Evolutionary conservation across 2,113 vertebrate genomes (phyloP).

Genomic region (Hippocampus comes): DNA sequence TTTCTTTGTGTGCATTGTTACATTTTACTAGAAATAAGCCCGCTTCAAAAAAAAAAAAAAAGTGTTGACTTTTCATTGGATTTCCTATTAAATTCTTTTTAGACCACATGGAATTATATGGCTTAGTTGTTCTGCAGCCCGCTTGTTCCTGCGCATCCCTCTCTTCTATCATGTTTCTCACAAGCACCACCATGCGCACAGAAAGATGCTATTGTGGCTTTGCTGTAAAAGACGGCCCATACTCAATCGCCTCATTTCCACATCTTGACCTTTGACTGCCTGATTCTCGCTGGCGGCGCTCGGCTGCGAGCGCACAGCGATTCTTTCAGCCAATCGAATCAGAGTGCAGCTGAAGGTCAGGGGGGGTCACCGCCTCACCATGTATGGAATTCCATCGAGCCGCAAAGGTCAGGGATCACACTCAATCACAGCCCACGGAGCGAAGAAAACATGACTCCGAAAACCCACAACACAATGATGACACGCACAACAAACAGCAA

Average conservation of each 20-base stretch:
- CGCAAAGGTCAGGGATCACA: constrained; percentile 49
- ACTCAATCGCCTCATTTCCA: constrained; percentile 64
- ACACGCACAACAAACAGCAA: constrained; percentile 8
- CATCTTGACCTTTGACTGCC: constrained; percentile 52
- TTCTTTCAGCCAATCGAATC: constrained; percentile 64
- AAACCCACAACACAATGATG: constrained; percentile 45
- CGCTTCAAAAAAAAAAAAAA: neutral
- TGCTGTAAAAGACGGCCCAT: constrained; percentile 46
- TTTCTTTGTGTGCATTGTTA: neutral
- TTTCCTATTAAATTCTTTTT: neutral
- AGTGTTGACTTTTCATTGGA: neutral
- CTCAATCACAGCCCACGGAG: constrained; percentile 63
- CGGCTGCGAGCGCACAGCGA: constrained; percentile 46
- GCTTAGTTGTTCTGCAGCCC: constrained; percentile 3
- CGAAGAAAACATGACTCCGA: constrained; percentile 33
- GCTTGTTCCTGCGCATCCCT: neutral
- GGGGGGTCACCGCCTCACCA: constrained; percentile 55
- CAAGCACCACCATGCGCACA: constrained; percentile 31
- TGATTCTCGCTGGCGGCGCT: constrained; percentile 55
- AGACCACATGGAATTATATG: neutral
- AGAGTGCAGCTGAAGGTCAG: constrained; percentile 45
- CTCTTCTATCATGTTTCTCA: constrained; percentile 17
- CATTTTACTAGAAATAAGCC: neutral
- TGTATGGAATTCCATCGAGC: constrained; percentile 71
- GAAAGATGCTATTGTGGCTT: constrained; percentile 58